Evolutionary conservation across 2,113 vertebrate species (phyloP).

Genomic region (Myrmophylax atrothorax): DNA sequence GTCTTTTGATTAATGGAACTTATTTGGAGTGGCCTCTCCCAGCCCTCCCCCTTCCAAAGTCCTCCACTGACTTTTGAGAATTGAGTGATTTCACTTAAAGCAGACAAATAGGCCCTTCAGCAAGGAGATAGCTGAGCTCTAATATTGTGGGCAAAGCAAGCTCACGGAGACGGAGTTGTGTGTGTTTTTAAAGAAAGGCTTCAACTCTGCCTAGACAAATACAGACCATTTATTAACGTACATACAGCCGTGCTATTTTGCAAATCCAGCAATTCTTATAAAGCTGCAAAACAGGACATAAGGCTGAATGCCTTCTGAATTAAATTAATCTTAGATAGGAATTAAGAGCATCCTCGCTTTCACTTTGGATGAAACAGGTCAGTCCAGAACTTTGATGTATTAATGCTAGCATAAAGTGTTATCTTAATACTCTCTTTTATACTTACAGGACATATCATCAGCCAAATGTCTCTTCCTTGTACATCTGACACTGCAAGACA

Average conservation of each 20-base stretch:
- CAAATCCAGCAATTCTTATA: conserved; percentile 70
- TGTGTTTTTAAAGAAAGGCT: conserved; percentile 52
- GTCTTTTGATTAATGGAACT: conserved; percentile 99
- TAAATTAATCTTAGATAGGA: conserved; percentile 75
- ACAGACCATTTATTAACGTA: conserved; percentile 42
- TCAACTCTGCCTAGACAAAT: conserved; percentile 54
- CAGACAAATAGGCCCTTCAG: conserved; percentile 92
- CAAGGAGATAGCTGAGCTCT: conserved; percentile 74
- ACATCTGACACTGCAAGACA: conserved; percentile 22
- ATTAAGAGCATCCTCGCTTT: conserved; percentile 67
- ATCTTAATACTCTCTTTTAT: conserved; percentile 62
- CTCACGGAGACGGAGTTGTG: conserved; percentile 31
- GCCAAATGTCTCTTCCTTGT: conserved; percentile 29
- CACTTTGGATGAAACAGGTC: conserved; percentile 62
- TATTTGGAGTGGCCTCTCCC: conserved; percentile 98
- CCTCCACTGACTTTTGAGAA: conserved; percentile 94
- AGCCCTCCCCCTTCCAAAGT: conserved; percentile 89
- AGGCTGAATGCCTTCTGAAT: conserved; percentile 75
- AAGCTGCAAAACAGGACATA: conserved; percentile 76
- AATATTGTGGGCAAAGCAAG: conserved; percentile 72
- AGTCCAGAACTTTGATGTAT: conserved; percentile 68
- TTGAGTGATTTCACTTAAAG: conserved; percentile 98
- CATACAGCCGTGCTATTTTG: conserved; percentile 45
- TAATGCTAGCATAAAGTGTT: conserved; percentile 45
- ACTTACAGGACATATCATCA: conserved; percentile 41